Evolutionary conservation across 1,140 invertebrate genomes (phyloP), one percentile per base, ranked within the genome.

Genomic region (Bombyx mandarina): DNA sequence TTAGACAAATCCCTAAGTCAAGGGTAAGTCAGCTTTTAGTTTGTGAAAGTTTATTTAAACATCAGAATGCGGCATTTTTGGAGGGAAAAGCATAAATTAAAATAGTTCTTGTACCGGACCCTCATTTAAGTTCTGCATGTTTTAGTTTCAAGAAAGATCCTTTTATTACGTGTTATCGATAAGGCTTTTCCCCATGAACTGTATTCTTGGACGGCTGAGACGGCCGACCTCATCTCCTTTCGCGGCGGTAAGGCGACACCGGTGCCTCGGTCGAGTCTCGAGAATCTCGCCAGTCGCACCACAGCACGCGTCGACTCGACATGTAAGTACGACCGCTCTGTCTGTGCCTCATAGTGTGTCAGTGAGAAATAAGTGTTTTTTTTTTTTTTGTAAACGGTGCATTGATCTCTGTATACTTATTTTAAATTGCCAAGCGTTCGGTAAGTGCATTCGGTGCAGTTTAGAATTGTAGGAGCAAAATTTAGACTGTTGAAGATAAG

Each of bases 291-390:
- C 81, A 86, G 81, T 86, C 79, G 79, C 83, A 86, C 77, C 83
- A 84, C 77, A 86, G 83, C 81, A 71, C 77, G 81, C 83, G 83
- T 83, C 83, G 83, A 86, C 83, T 86, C 83, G 81, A 84, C 79
- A 86, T 86, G 83, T 86, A 86, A 86, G 83, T 86, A 86, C 63
- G 67, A 67, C 54, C 60, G 58, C 68, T 68, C 67, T 69, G 57
- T 53, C 69, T 77, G 79, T 83, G 81, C 54, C 60, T 56, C 66
- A 66, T 75, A 75, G 78, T 83, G 79, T 73, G 59, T 52, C 65
- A 73, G 79, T 82, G 81, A 74, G 58, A 51, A 50, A 63, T 67
- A 69, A 75, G 74, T 77, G 73, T 71, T 71, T 73, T 73, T 71
- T 73, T 75, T 72, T 72, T 71, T 70, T 77, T 72, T 68, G 47